Percentiles rank a stretch among this genome's conserved stretches.
Evolutionary conservation across 1,140 invertebrate species (phyloP).

Genomic region (Drosophila sechellia): DNA sequence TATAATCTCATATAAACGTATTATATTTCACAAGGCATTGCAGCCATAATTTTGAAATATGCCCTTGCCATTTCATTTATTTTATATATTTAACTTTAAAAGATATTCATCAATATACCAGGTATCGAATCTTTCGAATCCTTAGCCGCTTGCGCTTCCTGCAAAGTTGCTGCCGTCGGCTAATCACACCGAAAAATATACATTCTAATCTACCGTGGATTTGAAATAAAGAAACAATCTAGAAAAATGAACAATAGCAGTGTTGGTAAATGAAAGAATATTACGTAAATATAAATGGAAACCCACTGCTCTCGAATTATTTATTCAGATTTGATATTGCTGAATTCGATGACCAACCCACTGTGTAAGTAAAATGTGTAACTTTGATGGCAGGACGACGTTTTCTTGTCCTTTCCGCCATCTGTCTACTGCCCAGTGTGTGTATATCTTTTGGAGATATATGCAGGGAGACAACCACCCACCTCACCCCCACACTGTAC

Average conservation of each 20-base stretch:
- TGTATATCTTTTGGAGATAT: background rate
- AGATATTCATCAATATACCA: background rate
- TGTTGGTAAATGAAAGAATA: background rate
- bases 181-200: conserved; percentile 6
- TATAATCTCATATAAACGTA: no score
- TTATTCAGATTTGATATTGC: no score
- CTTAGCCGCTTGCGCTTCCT: background rate
- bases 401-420: conserved; percentile 20
- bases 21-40: no score
- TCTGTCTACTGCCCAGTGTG: conserved; percentile 10
- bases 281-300: no score
- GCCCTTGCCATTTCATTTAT: background rate
- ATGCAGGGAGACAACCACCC: background rate
- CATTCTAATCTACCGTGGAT: background rate
- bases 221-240: background rate
- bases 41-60: no score
- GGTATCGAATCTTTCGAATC: background rate
- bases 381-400: conserved; percentile 2
- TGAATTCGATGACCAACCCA: background rate
- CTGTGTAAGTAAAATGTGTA: background rate
- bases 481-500: background rate
- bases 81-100: background rate
- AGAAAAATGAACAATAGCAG: background rate
- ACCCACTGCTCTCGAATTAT: no score
- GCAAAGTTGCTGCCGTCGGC: background rate